Evolutionary conservation across 2,888 invertebrate genomes (phyloP).

Genomic region (Halictus ligatus): DNA sequence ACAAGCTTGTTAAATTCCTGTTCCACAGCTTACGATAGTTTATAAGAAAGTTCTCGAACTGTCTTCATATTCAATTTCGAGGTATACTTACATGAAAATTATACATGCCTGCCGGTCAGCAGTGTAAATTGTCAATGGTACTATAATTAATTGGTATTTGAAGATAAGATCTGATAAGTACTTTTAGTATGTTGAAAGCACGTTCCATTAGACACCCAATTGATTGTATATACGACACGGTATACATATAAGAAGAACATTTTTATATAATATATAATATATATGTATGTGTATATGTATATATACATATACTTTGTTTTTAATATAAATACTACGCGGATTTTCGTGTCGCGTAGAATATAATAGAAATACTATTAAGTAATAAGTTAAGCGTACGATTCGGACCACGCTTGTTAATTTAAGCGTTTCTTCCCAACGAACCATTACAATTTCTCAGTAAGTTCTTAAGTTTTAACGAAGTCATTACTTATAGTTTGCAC

Average conservation of each 20-base stretch:
- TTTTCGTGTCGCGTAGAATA: slow-evolving; percentile 49
- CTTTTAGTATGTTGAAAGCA: slow-evolving; percentile 49
- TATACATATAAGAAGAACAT: slow-evolving; percentile 69
- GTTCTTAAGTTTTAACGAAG: slow-evolving; percentile 40
- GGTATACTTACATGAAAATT: not conserved
- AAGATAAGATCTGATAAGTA: slow-evolving; percentile 2
- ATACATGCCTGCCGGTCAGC: not conserved
- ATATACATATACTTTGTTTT: slow-evolving; percentile 40
- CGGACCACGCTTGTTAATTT: slow-evolving; percentile 69
- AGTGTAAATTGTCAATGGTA: not conserved
- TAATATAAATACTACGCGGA: slow-evolving; percentile 57
- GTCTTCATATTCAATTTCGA: not conserved
- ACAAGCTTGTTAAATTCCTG: not conserved
- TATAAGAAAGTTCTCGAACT: not conserved
- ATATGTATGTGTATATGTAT: not conserved
- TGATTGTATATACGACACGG: slow-evolving; percentile 67
- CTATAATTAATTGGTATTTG: not conserved
- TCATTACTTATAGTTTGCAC: slow-evolving; percentile 16
- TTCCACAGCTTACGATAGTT: not conserved
- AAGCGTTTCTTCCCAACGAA: slow-evolving; percentile 64
- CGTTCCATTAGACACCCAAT: slow-evolving; percentile 64
- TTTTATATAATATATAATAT: slow-evolving; percentile 51
- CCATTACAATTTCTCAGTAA: slow-evolving; percentile 35
- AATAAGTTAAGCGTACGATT: slow-evolving; percentile 77
- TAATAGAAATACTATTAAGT: slow-evolving; percentile 75